Base-by-base conservation (phyloP, 2,797 vertebrate species). In the Tachyglossus aculeatus region DNA sequence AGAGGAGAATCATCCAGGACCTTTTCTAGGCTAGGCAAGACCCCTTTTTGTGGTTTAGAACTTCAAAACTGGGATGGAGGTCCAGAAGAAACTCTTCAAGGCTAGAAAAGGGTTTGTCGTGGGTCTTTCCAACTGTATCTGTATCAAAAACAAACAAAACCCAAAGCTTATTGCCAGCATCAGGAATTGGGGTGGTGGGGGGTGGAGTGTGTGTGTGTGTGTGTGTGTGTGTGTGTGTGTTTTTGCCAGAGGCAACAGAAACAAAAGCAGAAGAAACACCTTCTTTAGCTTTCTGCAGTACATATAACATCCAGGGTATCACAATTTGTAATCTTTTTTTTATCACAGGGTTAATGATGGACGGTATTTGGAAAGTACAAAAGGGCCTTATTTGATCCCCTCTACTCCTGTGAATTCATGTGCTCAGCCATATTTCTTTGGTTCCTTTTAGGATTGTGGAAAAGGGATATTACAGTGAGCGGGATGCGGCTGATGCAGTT, bases 401-500 rank as follows among this genome's bases (percentile, higher is more conserved):
- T 2, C 47, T 36, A n/a, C 25, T 78, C 44, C 21, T 8, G 9
- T 51, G 51, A 72, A 43, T 58, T 5, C 9, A 27, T 50, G 43
- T 65, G 27, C 58, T 81, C n/a, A 89, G 55, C 29, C 37, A 15
- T 32, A 45, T 84, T 58, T 82, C 33, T 9, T 78, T 6, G 2
- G 54, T 85, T 70, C 63, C 60, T 85, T 90, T 38, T 74, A 96
- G 95, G 88, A 96, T 96, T 90, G 95, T 96, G 79, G 95, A 96
- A 80, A 96, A 95, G 33, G 95, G 95, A 5, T 96, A 95, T 79
- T 96, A 96, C 53, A 96, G 94, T 67, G 95, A 96, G 60, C 88
- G 94, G 47, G 95, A 96, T 47, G 95, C 95, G 50, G 95, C 95
- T 25, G 92, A 94, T 6, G 95, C 94, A 11, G 94, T 96, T 74